Base-by-base conservation (phyloP, 2,113 vertebrate species). In the Deroptyus accipitrinus region DNA sequence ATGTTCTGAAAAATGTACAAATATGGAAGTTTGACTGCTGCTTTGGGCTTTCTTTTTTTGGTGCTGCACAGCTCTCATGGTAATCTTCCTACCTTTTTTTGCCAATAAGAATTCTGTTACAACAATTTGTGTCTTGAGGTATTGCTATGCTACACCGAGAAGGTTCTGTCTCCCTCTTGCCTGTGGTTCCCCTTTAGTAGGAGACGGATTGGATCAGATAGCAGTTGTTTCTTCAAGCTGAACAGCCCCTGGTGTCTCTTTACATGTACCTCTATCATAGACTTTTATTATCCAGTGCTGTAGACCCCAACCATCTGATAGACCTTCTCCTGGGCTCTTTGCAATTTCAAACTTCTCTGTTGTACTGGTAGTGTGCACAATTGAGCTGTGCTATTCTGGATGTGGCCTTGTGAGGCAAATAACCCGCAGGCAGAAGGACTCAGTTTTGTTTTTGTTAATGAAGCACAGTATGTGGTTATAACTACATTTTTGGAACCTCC, bases 191-290 rank as follows among this genome's bases (percentile, higher is more conserved):
- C 6, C n/a, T 77, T 28, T 42, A 9, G 23, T 9, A 30, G 59
- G 23, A 30, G 19, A 11, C 63, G 37, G 6, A 5, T 12, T 31
- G 28, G 37, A n/a, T 67, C 33, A 6, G 6, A 19, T 25, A 49
- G 49, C 42, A 37, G 61, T 24, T 25, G 52, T 30, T 83, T 49
- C 35, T 63, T 37, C 23, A 30, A 68, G 35, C 48, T 69, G 41
- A 89, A 33, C 17, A 63, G 18, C 42, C 24, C 55, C 15, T 20
- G 4, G 41, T 11, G 3, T 76, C 30, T 52, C 33, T 62, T 31
- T 55, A 6, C 4, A 2, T 9, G 6, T 27, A 5, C 15, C 3
- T 57, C 13, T 57, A 5, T 42, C 0, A 0, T 20, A 63, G 30
- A 25, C 7, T 73, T 10, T 39, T 46, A 4, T 2, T 35, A 42